A percentile compares a stretch with the other conserved stretches of the same genome.
Conservation (phyloP, 1,140 invertebrate species). For the Notospermus geniculatus region DNA sequence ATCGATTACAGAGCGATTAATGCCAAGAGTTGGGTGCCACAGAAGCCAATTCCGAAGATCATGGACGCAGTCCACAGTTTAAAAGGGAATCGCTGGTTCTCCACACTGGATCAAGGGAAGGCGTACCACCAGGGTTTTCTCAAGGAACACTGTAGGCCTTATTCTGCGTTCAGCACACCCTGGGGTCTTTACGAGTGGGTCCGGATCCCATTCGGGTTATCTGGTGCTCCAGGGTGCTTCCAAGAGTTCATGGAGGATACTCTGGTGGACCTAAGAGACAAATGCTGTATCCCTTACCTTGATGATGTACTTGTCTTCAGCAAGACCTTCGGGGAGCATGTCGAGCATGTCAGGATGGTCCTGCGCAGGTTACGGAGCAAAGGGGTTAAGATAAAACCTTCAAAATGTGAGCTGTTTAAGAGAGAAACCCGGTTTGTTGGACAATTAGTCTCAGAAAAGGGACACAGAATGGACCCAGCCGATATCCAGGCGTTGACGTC, state of each 20-base stretch:
- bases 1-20: slow-evolving; percentile 26
- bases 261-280: neutral
- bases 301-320: slow-evolving; percentile 1
- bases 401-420: neutral
- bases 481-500: slow-evolving; percentile 55
- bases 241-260: neutral
- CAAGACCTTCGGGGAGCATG: neutral
- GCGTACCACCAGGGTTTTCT: too few relatives aligned
- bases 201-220: slow-evolving; percentile 23
- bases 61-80: slow-evolving; percentile 22
- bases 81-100: too few relatives aligned
- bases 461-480: slow-evolving; percentile 42
- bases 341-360: neutral
- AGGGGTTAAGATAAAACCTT: neutral
- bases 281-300: slow-evolving; percentile 8
- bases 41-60: slow-evolving; percentile 19
- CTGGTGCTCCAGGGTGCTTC: neutral
- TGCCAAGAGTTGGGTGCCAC: slow-evolving; percentile 8
- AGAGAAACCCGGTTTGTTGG: neutral
- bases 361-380: neutral
- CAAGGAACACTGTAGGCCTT: neutral
- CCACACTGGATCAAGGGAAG: too few relatives aligned
- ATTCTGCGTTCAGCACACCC: slow-evolving; percentile 17
- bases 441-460: neutral
- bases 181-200: slow-evolving; percentile 24